phyloP scores from a whole-genome alignment of 2,888 invertebrate species.

The Drosophila silvestris region DNA sequence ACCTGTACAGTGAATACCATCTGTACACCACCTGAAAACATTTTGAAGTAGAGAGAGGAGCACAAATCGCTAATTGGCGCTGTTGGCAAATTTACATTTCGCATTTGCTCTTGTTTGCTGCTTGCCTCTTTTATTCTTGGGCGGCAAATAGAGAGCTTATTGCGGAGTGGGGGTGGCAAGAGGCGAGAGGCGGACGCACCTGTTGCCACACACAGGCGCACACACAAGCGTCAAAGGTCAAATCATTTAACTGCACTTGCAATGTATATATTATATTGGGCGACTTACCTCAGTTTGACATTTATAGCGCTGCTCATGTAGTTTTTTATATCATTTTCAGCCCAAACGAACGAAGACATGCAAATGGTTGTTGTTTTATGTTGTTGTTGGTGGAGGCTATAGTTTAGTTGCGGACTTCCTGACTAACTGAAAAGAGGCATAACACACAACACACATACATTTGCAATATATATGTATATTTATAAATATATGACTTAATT shows the following conservation, averaged over 20 bases:
- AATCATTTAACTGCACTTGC: slow-evolving; percentile 43
- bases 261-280: slow-evolving; percentile 2
- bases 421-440: slow-evolving; percentile 41
- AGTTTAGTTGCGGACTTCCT: slow-evolving; percentile 8
- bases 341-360: slow-evolving; percentile 79
- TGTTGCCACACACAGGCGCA: slow-evolving; percentile 56
- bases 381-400: slow-evolving; percentile 9
- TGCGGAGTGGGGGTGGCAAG: background rate
- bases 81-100: slow-evolving; percentile 29
- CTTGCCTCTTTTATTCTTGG: slow-evolving; percentile 2
- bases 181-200: slow-evolving; percentile 46
- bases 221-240: slow-evolving; percentile 57
- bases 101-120: slow-evolving; percentile 19
- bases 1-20: background rate
- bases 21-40: background rate
- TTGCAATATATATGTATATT: background rate
- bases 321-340: slow-evolving; percentile 80
- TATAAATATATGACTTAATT: slow-evolving; percentile 7
- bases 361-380: slow-evolving; percentile 64
- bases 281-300: slow-evolving; percentile 82
- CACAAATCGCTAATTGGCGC: slow-evolving; percentile 23
- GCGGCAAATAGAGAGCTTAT: background rate
- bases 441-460: slow-evolving; percentile 21
- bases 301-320: slow-evolving; percentile 80
- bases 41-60: slow-evolving; percentile 8